These are phyloP conservation scores for Platichthys stellatus DNA, from an alignment of 2,113 vertebrate species.

Conservation along the genomic window DNA sequence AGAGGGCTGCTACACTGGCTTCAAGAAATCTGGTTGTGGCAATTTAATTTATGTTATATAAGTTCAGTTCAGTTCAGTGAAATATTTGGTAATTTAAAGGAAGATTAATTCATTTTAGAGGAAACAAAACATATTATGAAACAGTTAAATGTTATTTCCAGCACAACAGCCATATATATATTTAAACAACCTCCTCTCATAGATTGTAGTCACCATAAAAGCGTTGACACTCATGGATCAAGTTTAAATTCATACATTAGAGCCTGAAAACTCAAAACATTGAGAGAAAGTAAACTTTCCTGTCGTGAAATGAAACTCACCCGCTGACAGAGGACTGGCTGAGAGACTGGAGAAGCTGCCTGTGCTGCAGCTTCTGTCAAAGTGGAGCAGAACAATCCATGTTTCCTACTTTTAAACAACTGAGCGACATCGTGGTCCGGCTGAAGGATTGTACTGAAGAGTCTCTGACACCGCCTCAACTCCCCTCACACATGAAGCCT, in stretches of 20 bases:
- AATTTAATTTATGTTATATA: no score
- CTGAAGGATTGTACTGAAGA: neutral
- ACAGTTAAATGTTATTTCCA: no score
- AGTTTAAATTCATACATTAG: neutral
- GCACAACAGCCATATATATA: no score
- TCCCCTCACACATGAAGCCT: neutral
- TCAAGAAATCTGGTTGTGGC: neutral
- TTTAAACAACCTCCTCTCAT: no score
- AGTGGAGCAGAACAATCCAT: constrained; percentile 4
- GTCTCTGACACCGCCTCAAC: neutral
- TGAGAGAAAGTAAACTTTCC: neutral
- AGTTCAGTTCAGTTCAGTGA: no score
- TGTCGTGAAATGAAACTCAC: constrained; percentile 4
- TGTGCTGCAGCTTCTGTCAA: constrained; percentile 9
- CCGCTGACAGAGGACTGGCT: neutral
- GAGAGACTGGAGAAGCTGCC: neutral
- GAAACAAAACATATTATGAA: no score
- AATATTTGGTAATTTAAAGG: no score
- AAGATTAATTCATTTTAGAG: no score
- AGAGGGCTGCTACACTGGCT: neutral
- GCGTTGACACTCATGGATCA: neutral
- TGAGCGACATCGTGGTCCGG: neutral
- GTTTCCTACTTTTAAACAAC: neutral
- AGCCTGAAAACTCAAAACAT: no score
- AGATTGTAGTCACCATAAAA: no score